Percentiles rank a stretch among this genome's conserved stretches.
Conservation (phyloP, 2,113 vertebrate genomes). For the Ochotona curzoniae region DNA sequence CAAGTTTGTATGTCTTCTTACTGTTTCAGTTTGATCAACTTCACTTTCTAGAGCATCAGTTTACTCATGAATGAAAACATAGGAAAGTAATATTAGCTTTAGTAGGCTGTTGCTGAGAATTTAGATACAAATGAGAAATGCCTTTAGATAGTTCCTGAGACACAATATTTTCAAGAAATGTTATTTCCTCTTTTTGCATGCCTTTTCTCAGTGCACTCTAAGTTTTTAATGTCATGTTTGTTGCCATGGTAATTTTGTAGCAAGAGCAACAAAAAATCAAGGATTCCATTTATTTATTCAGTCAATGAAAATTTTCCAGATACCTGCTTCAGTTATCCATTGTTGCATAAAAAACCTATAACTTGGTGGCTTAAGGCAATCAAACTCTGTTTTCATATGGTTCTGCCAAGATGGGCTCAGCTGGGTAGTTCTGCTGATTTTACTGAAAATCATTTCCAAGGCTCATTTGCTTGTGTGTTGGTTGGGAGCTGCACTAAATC, state of each 20-base stretch:
- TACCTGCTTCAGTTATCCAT: background rate
- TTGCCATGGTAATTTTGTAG: conserved; percentile 34
- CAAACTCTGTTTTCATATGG: conserved; percentile 25
- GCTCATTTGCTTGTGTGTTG: background rate
- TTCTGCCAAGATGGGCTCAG: background rate
- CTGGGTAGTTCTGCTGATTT: background rate
- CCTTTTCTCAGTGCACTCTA: background rate
- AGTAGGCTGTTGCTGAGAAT: conserved; percentile 12
- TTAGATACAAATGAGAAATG: conserved; percentile 28
- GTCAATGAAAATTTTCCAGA: background rate
- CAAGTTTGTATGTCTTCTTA: background rate
- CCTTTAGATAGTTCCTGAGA: background rate
- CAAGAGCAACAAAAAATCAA: conserved; percentile 28
- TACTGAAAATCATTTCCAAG: background rate
- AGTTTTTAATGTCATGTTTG: conserved; percentile 49
- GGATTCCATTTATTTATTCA: conserved; percentile 2
- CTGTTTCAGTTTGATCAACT: background rate
- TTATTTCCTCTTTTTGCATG: background rate
- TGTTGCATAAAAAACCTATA: background rate
- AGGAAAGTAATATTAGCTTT: background rate
- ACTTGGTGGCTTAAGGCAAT: background rate
- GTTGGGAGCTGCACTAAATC: background rate
- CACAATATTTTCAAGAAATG: background rate
- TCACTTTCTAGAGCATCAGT: conserved; percentile 3
- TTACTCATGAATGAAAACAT: background rate